A percentile compares a stretch with the other conserved stretches of the same genome.
Evolutionary conservation across 2,888 invertebrate genomes (phyloP).

Genomic region (Lasius platythorax): DNA sequence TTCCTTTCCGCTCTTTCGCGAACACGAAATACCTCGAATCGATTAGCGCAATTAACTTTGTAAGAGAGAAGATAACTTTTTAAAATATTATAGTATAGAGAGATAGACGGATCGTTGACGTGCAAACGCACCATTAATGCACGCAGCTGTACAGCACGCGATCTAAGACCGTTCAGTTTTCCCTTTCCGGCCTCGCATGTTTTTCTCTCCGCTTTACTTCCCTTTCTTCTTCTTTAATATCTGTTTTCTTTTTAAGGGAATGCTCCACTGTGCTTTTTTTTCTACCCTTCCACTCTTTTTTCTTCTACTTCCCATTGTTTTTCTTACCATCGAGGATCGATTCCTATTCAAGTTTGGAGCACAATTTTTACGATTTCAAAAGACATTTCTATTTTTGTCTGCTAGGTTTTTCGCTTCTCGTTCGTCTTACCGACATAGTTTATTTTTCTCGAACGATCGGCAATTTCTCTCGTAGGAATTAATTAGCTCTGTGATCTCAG

Average conservation of each 20-base stretch:
- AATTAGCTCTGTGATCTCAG: background rate
- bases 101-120: background rate
- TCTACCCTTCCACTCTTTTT: background rate
- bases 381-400: background rate
- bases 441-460: background rate
- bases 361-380: background rate
- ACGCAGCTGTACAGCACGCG: background rate
- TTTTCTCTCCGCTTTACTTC: background rate
- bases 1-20: background rate
- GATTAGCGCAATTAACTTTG: background rate
- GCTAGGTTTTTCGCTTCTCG: background rate
- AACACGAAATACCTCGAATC: background rate
- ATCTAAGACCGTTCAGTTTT: background rate
- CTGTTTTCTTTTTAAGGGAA: background rate
- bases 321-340: background rate
- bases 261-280: background rate
- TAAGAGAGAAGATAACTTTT: background rate
- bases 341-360: background rate
- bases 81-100: background rate
- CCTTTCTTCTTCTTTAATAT: background rate
- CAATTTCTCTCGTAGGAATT: background rate
- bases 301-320: background rate
- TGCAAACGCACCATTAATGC: background rate
- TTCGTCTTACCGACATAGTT: background rate
- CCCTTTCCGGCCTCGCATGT: background rate